A percentile compares a stretch with the other conserved stretches of the same genome.
Conservation (phyloP, 2,113 vertebrate species). For the Plecotus auritus region DNA sequence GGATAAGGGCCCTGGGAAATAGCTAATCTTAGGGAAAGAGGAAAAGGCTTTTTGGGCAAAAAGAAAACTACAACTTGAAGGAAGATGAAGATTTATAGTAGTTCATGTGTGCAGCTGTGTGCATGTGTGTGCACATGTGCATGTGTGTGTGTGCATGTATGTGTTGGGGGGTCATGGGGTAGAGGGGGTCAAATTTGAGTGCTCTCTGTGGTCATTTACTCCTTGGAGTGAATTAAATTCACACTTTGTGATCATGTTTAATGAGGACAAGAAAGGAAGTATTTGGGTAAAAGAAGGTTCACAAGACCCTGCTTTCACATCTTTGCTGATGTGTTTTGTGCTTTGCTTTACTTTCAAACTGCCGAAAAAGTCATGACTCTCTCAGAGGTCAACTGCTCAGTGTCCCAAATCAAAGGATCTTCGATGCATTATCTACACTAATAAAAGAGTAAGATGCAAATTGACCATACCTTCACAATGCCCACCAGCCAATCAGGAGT, state of each 20-base stretch:
- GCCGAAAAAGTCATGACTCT: neutral
- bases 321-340: neutral
- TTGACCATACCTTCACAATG: no score
- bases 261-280: neutral
- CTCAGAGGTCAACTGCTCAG: neutral
- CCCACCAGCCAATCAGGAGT: no score
- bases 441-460: no score
- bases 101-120: neutral
- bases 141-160: fast-evolving
- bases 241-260: neutral
- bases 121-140: no score
- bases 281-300: neutral
- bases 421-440: neutral
- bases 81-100: neutral
- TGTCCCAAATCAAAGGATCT: neutral
- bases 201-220: neutral
- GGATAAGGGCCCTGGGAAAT: neutral
- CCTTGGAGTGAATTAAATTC: neutral
- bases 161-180: no score
- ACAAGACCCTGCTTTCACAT: neutral
- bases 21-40: neutral
- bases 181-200: neutral
- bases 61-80: neutral
- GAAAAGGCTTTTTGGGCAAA: neutral
- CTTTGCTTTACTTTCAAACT: neutral